phyloP scores from a whole-genome alignment of 1,140 invertebrate species.

The Drosophila nigrodunni region DNA sequence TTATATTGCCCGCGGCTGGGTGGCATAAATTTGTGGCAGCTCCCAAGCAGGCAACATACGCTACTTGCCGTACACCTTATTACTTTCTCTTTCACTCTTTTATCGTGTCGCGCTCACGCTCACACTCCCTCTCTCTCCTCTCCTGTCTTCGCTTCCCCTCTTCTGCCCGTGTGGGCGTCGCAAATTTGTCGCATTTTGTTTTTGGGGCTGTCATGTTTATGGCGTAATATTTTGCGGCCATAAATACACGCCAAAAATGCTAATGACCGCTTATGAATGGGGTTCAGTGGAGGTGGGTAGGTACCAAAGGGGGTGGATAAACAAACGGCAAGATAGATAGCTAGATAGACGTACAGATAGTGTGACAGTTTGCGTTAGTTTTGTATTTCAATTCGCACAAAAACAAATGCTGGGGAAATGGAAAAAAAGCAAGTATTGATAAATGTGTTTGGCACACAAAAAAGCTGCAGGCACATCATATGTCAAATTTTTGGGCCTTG shows the following conservation, averaged over 20 bases:
- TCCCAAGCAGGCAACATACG: conserved; percentile 26
- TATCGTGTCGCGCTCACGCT: no score
- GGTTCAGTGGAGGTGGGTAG: background rate
- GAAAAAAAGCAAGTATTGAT: conserved; percentile 59
- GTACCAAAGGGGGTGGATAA: conserved; percentile 5
- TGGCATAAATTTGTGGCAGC: conserved; percentile 49
- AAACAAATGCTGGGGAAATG: conserved; percentile 25
- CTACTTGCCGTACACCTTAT: background rate
- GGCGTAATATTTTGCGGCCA: conserved; percentile 78
- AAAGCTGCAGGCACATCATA: conserved; percentile 70
- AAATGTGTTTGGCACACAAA: conserved; percentile 71
- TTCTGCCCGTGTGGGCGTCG: conserved; percentile 44
- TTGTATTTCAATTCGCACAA: conserved; percentile 68
- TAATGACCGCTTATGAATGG: conserved; percentile 61
- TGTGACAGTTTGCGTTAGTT: conserved; percentile 56
- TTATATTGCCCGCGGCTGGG: conserved; percentile 68
- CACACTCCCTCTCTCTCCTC: background rate
- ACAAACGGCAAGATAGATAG: conserved; percentile 19
- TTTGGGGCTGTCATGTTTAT: conserved; percentile 74
- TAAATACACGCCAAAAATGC: conserved; percentile 81
- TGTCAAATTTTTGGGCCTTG: conserved; percentile 64
- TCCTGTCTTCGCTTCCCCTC: background rate
- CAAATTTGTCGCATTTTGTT: conserved; percentile 82
- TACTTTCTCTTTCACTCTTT: no score
- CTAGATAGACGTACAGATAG: conserved; percentile 27